Conservation (phyloP, 2,888 invertebrate genomes). For the Metallyticus violacea region DNA sequence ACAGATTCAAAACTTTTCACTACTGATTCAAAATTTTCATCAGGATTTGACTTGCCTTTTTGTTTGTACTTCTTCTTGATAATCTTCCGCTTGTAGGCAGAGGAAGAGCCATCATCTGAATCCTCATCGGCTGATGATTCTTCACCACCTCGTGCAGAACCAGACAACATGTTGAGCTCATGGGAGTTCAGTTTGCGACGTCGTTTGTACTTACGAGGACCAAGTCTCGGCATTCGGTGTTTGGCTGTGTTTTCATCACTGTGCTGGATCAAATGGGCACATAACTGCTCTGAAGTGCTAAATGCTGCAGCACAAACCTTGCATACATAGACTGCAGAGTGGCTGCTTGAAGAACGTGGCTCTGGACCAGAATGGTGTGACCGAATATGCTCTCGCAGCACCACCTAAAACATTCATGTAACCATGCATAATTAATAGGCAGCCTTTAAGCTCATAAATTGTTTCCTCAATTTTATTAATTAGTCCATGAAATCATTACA, state of each 20-base stretch:
- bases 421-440: neutral
- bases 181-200: conserved; percentile 71
- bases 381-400: conserved; percentile 78
- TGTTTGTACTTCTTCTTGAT: conserved; percentile 44
- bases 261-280: conserved; percentile 79
- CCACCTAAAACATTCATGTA: conserved; percentile 51
- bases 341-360: conserved; percentile 61
- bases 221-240: conserved; percentile 74
- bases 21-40: conserved; percentile 49
- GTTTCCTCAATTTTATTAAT: too few species aligned
- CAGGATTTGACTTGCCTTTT: conserved; percentile 40
- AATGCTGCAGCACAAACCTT: conserved; percentile 72
- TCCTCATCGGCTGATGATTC: conserved; percentile 41
- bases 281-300: conserved; percentile 69
- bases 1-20: conserved; percentile 51
- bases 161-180: conserved; percentile 44
- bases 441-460: neutral
- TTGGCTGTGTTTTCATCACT: conserved; percentile 82
- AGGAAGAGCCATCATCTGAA: conserved; percentile 45
- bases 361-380: conserved; percentile 84
- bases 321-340: conserved; percentile 66
- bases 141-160: conserved; percentile 37
- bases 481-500: too few species aligned
- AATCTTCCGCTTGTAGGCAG: conserved; percentile 40
- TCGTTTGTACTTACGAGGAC: conserved; percentile 76